These are phyloP conservation scores for Machimus atricapillus DNA, from an alignment of 2,888 invertebrate genomes.

Conservation along the genomic window DNA sequence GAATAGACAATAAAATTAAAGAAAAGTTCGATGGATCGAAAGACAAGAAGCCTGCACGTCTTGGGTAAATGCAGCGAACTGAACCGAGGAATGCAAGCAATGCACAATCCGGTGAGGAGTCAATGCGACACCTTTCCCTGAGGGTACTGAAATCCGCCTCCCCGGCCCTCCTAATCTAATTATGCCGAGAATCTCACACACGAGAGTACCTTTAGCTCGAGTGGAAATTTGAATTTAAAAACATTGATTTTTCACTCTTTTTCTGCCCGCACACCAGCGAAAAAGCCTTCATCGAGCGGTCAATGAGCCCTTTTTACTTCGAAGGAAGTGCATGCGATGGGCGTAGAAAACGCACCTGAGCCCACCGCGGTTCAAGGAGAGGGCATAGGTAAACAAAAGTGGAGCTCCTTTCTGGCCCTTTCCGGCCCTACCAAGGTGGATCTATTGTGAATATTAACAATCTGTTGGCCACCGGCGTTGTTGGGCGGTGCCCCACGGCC, in stretches of 20 bases:
- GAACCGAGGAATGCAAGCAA: background rate
- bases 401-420: background rate
- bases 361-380: background rate
- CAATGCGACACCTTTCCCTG: background rate
- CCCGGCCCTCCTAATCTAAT: slow-evolving; percentile 9
- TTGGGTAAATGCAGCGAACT: background rate
- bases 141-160: background rate
- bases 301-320: background rate
- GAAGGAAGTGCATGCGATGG: background rate
- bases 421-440: background rate
- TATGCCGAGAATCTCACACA: slow-evolving; percentile 4
- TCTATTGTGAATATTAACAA: background rate
- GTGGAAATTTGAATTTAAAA: background rate
- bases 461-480: slow-evolving; percentile 12
- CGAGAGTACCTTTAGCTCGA: background rate
- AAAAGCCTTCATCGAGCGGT: background rate
- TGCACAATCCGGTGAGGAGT: background rate
- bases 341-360: background rate
- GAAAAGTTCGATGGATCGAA: background rate
- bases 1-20: background rate
- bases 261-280: background rate
- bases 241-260: background rate
- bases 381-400: background rate
- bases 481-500: background rate
- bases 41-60: background rate